Evolutionary conservation across 1,140 invertebrate species (phyloP).

Genomic region (Aphis gossypii): DNA sequence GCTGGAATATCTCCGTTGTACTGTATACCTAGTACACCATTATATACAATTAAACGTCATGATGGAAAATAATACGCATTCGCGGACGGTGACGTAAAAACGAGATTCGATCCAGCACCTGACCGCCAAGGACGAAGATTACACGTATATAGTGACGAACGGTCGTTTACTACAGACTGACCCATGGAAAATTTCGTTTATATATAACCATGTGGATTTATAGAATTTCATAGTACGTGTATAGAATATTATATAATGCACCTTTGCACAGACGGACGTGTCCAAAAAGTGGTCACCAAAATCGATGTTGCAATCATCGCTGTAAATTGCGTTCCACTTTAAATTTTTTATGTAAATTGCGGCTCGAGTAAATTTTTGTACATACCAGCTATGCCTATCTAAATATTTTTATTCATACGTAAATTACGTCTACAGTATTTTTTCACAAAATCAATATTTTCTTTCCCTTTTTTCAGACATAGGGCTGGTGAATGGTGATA

Average conservation of each 20-base stretch:
- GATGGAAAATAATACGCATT: neutral
- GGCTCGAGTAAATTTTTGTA: no score
- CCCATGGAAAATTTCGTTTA: neutral
- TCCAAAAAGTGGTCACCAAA: neutral
- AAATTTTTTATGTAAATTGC: no score
- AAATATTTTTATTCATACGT: no score
- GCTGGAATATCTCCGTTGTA: neutral
- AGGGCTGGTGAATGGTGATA: no score
- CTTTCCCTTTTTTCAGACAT: no score
- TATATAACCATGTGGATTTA: neutral
- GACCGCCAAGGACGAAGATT: neutral
- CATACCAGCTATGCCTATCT: no score
- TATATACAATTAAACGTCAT: neutral
- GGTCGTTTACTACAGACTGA: neutral
- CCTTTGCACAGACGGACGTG: no score
- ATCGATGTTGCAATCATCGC: neutral
- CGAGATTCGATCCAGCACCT: neutral
- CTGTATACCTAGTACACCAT: neutral
- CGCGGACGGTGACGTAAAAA: neutral
- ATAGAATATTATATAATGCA: neutral
- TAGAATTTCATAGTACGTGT: neutral
- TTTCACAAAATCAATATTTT: no score
- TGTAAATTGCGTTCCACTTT: no score
- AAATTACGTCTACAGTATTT: no score
- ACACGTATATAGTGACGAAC: no score